These are phyloP conservation scores for Staurois parvus DNA, from an alignment of 2,797 vertebrate genomes.

Conservation along the genomic window DNA sequence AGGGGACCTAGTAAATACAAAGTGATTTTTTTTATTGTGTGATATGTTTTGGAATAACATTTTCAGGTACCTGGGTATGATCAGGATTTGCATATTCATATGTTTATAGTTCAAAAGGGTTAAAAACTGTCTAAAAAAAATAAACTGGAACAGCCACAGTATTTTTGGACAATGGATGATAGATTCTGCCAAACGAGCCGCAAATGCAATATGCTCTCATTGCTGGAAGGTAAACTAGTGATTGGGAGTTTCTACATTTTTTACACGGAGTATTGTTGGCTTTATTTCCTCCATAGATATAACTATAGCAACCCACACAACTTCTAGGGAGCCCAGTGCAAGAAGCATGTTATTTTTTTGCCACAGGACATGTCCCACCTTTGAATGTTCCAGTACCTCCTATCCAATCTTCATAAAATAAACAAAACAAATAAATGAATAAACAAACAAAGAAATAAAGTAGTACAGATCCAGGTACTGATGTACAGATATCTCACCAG, in stretches of 20 bases:
- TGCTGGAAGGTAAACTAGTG: background rate
- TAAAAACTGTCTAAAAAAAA: slow-evolving; percentile 24
- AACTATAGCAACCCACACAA: background rate
- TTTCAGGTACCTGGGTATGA: slow-evolving; percentile 28
- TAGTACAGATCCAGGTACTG: too few relatives aligned
- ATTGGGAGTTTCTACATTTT: background rate
- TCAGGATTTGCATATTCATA: background rate
- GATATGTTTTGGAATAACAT: slow-evolving; percentile 12
- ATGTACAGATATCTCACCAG: too few relatives aligned
- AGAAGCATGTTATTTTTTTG: too few relatives aligned
- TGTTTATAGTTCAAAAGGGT: slow-evolving; percentile 15
- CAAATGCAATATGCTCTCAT: background rate
- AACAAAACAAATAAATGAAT: too few relatives aligned
- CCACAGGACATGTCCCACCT: too few relatives aligned
- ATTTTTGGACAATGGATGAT: background rate
- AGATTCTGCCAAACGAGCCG: background rate
- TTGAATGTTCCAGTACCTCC: too few relatives aligned
- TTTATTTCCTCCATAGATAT: background rate
- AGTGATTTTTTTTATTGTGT: slow-evolving; percentile 4
- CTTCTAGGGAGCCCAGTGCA: background rate
- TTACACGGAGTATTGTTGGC: background rate
- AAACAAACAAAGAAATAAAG: too few relatives aligned
- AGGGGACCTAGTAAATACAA: slow-evolving; percentile 14
- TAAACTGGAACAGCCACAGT: background rate
- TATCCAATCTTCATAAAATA: too few relatives aligned